Evolutionary conservation across 1,140 invertebrate genomes (phyloP).

Genomic region (Achatina immaculata): DNA sequence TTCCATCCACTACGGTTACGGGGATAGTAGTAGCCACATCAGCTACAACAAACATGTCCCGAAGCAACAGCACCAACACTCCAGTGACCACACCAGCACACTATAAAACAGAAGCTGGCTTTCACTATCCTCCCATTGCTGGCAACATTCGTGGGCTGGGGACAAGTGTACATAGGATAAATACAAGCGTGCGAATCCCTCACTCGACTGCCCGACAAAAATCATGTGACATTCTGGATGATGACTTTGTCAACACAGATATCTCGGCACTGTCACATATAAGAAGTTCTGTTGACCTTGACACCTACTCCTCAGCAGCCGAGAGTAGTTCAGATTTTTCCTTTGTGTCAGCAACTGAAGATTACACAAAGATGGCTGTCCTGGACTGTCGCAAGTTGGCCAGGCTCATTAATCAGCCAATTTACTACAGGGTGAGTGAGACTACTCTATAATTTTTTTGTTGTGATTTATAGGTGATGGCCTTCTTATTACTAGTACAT

Average conservation of each 20-base stretch:
- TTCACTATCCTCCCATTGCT: background rate
- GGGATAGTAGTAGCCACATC: background rate
- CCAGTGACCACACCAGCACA: background rate
- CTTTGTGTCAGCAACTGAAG: slow-evolving; percentile 1
- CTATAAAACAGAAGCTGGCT: background rate
- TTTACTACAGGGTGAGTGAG: slow-evolving; percentile 48
- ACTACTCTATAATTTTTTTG: background rate
- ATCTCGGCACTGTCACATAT: background rate
- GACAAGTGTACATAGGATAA: background rate
- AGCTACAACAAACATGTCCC: background rate
- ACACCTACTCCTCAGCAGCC: slow-evolving; percentile 12
- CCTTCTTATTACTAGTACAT: too few species aligned
- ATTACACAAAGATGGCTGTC: slow-evolving; percentile 12
- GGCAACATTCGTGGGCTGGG: background rate
- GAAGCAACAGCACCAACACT: background rate
- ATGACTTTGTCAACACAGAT: slow-evolving; percentile 3
- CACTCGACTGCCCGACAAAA: background rate
- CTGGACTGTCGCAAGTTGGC: slow-evolving; percentile 49
- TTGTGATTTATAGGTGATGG: too few species aligned
- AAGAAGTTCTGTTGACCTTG: slow-evolving; percentile 12
- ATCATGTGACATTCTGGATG: slow-evolving; percentile 34
- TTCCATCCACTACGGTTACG: background rate
- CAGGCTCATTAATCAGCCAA: slow-evolving; percentile 50
- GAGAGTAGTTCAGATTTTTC: slow-evolving; percentile 33
- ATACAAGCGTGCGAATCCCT: background rate